Evolutionary conservation across 2,888 invertebrate species (phyloP), one percentile per base, ranked within the genome.

Genomic region (Blomia tropicalis): DNA sequence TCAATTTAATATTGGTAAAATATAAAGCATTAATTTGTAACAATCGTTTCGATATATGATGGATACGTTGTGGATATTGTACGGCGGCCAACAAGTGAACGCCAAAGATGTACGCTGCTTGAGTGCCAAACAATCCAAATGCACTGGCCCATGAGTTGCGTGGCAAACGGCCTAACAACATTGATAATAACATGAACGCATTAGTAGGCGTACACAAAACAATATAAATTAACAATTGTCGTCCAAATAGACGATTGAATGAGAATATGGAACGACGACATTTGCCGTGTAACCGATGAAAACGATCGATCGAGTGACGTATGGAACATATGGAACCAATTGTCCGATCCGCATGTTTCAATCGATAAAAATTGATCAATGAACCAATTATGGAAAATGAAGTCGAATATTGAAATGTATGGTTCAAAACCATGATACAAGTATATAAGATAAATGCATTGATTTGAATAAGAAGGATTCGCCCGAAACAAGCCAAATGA

Each of bases 61-160:
- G 36, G 17, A 36, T 36, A 7, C 36, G 36, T 17, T 36, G 36
- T 47, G 51, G 51, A 27, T 47, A 47, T 14, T 47, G 51, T 11
- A 47, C 51, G 7, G 51, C 51, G n/a, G 51, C 51, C 7, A 47
- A 27, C 7, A 22, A 19, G n/a, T 47, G 51, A 47, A 47, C 51
- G 22, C 51, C 51, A 19, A 47, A 47, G n/a, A 47, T 22, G 27
- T 47, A 47, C 14, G 27, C 23, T 11, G 27, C 23, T 47, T 47
- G 51, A 47, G 27, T 47, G 22, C 7, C 7, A 25, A 47, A 11
- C 7, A 47, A 11, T 14, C 51, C 51, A 25, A 47, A 47, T 11
- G 51, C 27, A 14, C 7, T 25, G 22, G n/a, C 23, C 7, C 14
- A 22, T 7, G 7, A 11, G 7, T 7, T 27, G 27, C 22, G 7